Evolutionary conservation across 2,113 vertebrate species (phyloP), one percentile per base, ranked within the genome.

Genomic region (Vicugna pacos): DNA sequence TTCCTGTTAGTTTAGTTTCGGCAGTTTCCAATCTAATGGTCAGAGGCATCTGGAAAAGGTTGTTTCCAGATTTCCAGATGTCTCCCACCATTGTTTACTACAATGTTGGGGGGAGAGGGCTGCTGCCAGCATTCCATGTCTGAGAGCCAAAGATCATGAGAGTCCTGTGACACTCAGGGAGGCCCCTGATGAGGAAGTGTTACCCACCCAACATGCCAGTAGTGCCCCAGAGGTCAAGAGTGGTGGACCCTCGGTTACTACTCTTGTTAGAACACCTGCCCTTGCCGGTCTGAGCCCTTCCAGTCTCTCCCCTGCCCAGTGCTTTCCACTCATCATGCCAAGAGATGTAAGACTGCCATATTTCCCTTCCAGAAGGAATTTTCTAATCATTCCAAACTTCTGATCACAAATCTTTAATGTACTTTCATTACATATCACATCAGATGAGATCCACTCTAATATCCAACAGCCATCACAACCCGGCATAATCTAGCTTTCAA

Each of bases 41-140:
- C 42, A 22, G n/a, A 65, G 46, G 35, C 26, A 54, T 48, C 17
- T 52, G n/a, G 20, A 77, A 52, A 69, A 35, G 38, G 38, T 42
- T 42, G 38, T 42, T 42, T 42, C 38, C 38, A 42, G 4, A 42
- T 42, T 42, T 42, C 38, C 38, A 42, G 38, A 42, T 42, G 38
- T 5, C 38, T 42, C 38, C 38, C 38, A 42, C 38, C 38, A 42
- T 65, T 81, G 3, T 79, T 54, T 84, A 28, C 38, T 76, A 52
- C 6, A 0, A 8, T 20, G 54, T 20, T 10, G 16, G 13, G 0
- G 13, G 19, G 8, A 8, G 20, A 16, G 9, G 19, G 5, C 35
- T 69, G 50, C 35, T 54, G 22, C 65, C 28, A 42, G 42, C 10
- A 17, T 48, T 48, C 38, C 60, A 17, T 38, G 15, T 84, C 69